Evolutionary conservation across 2,888 invertebrate species (phyloP).

Genomic region (Drosophila meridiana): DNA sequence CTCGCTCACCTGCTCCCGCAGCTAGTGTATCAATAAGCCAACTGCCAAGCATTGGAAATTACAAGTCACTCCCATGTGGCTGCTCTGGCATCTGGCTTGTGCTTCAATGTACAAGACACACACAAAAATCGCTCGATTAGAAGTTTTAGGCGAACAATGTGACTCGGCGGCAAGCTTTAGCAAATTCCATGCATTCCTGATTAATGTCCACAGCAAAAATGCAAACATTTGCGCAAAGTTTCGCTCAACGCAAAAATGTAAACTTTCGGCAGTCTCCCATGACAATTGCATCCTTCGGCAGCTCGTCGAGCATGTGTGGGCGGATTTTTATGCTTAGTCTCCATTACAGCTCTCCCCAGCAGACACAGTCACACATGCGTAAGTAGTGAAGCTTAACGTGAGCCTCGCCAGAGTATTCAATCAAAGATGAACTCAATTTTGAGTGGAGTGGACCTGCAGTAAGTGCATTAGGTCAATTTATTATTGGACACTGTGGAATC

Average conservation of each 20-base stretch:
- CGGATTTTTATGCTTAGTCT: not conserved
- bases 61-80: conserved; percentile 30
- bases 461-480: conserved; percentile 22
- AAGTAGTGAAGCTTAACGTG: not conserved
- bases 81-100: conserved; percentile 18
- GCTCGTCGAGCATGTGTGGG: not conserved
- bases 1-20: not conserved
- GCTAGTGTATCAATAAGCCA: conserved; percentile 31
- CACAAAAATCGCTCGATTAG: conserved; percentile 37
- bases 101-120: conserved; percentile 46
- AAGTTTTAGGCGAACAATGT: conserved; percentile 48
- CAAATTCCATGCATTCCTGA: conserved; percentile 82
- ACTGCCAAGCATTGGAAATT: conserved; percentile 22
- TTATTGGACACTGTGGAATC: not conserved
- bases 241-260: conserved; percentile 13
- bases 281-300: not conserved
- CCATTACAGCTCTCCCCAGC: not conserved
- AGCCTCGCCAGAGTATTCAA: not conserved
- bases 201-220: conserved; percentile 75
- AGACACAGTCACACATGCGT: not conserved
- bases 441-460: not conserved
- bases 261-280: conserved; percentile 19
- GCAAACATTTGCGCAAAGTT: conserved; percentile 72
- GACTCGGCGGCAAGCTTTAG: conserved; percentile 60
- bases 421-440: not conserved